phyloP scores from a whole-genome alignment of 1,140 invertebrate species.

The Drosophila setifemur region DNA sequence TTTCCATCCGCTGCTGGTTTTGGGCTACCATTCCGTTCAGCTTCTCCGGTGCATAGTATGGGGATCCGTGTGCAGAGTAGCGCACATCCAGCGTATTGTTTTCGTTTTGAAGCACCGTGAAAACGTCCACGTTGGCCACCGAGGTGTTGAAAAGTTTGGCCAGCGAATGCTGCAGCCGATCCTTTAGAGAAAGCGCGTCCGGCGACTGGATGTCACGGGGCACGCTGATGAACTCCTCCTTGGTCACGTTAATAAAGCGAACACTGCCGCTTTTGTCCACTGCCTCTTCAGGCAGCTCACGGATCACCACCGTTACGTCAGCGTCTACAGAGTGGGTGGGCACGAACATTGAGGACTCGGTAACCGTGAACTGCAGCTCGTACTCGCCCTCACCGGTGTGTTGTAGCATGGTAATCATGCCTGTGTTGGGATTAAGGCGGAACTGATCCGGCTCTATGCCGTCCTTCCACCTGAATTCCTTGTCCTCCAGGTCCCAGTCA shows the following conservation, averaged over 20 bases:
- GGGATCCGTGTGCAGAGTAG: constrained; percentile 95
- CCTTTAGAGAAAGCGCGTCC: constrained; percentile 88
- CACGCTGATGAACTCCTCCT: constrained; percentile 91
- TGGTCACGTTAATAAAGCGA: constrained; percentile 90
- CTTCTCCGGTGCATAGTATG: constrained; percentile 93
- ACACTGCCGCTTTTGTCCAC: constrained; percentile 95
- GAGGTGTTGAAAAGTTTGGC: constrained; percentile 90
- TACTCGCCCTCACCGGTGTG: constrained; percentile 88
- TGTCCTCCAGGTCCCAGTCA: constrained; percentile 96
- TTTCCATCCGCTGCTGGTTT: constrained; percentile 87
- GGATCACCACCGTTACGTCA: constrained; percentile 91
- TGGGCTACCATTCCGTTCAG: constrained; percentile 90
- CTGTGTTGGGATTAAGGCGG: constrained; percentile 87
- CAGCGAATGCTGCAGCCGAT: constrained; percentile 87
- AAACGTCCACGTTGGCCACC: constrained; percentile 93
- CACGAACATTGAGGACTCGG: constrained; percentile 84
- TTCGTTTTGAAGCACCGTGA: constrained; percentile 90
- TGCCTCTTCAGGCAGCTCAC: constrained; percentile 93
- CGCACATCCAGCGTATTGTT: constrained; percentile 89
- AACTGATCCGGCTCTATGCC: constrained; percentile 85
- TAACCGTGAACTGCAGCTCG: constrained; percentile 87
- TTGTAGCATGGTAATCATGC: constrained; percentile 92
- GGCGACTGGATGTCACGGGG: constrained; percentile 84
- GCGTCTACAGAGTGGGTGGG: constrained; percentile 88
- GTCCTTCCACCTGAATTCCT: constrained; percentile 88